A percentile compares a stretch with the other conserved stretches of the same genome.
These are phyloP conservation scores for Trachythela sp. DNA, from an alignment of 64 coral and sea anemone species.

Conservation along the genomic window DNA sequence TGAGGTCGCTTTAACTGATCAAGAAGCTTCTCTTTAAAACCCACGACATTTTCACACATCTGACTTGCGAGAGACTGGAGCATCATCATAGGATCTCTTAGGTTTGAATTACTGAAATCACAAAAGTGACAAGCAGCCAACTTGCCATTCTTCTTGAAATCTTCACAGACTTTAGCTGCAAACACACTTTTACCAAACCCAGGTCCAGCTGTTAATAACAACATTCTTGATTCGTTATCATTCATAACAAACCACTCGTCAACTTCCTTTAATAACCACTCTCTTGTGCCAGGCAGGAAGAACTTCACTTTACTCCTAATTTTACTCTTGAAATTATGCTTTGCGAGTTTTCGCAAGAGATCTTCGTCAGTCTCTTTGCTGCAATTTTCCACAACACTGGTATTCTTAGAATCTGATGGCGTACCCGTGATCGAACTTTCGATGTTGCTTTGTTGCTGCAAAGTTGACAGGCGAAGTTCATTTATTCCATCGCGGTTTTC, in stretches of 20 bases:
- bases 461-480: too few species aligned
- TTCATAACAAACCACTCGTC: neutral
- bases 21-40: conserved; percentile 53
- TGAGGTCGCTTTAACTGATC: neutral
- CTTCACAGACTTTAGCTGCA: conserved; percentile 19
- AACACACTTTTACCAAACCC: conserved; percentile 57
- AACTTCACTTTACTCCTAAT: too few species aligned
- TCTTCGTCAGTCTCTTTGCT: too few species aligned
- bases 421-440: too few species aligned
- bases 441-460: too few species aligned
- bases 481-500: too few species aligned
- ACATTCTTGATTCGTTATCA: too few species aligned
- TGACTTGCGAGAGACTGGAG: conserved; percentile 63
- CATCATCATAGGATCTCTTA: conserved; percentile 60
- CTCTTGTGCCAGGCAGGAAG: too few species aligned
- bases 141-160: neutral
- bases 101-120: conserved; percentile 50
- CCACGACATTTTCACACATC: conserved; percentile 57
- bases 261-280: neutral
- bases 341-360: too few species aligned
- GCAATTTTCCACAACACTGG: too few species aligned
- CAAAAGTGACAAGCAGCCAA: conserved; percentile 51
- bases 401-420: too few species aligned
- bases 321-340: too few species aligned
- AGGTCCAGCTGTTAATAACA: conserved; percentile 47